Evolutionary conservation across 2,888 invertebrate genomes (phyloP), one percentile per base, ranked within the genome.

Genomic region (Platycheirus rosarum): DNA sequence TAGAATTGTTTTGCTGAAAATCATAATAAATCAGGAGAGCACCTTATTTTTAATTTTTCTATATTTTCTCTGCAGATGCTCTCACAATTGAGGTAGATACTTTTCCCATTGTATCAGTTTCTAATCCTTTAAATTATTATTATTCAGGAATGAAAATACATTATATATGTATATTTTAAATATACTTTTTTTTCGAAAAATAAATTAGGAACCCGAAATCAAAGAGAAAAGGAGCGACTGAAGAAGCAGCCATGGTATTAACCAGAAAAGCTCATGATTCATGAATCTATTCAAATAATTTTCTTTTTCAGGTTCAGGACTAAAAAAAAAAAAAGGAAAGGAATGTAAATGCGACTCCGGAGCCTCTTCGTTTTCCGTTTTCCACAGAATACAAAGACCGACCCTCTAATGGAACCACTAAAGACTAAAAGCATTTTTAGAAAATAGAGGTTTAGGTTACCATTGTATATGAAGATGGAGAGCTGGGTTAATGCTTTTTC

Each of bases 361-460:
- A 16, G 7, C 51, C 51, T 32, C 32, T 51, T 11, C 9, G 26
- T 14, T 29, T 16, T 49, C 2, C 29, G 11, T 51, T 51, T 51
- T 32, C 14, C 4, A 51, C 18, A 11, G 6, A 29, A 32, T 18
- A 51, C 23, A 16, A 51, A 35, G 32, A 51, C 6, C 11, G n/a
- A 18, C 16, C 32, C 51, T 18, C 32, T 51, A 32, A n/a, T 32
- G 16, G 11, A 51, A 51, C 32, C 29, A 18, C 49, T 32, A 29
- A 51, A 51, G 51, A 16, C 51, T 32, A 51, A 32, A 51, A 51
- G 51, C 32, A 51, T 51, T 32, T 32, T n/a, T 3, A 5, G n/a
- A 32, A 32, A 51, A 29, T 51, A 16, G 16, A 18, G 51, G 32
- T 6, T 9, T 2, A 44, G 44, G 18, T 44, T 44, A 16, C 6